phyloP scores from a whole-genome alignment of 2,797 vertebrate species.

The Lacerta viridis region DNA sequence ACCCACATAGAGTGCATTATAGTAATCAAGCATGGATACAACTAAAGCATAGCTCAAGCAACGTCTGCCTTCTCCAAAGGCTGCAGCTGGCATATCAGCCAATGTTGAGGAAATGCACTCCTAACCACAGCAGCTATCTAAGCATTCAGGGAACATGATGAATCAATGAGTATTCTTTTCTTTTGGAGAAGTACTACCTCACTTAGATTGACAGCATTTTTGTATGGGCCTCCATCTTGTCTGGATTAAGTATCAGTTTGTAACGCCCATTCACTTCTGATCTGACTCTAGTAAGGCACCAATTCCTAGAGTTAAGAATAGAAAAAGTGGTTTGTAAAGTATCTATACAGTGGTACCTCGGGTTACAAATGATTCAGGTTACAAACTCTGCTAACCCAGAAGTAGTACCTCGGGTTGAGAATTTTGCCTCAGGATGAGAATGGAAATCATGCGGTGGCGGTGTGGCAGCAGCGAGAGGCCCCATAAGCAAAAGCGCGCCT shows the following conservation, averaged over 20 bases:
- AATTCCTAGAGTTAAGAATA: not conserved
- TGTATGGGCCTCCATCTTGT: not conserved
- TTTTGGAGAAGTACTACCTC: not conserved
- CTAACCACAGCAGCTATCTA: not conserved
- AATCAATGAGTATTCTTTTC: not conserved
- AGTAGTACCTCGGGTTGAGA: too few relatives aligned
- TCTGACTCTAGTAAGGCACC: not conserved
- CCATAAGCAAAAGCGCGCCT: too few relatives aligned
- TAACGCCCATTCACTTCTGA: not conserved
- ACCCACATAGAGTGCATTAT: not conserved
- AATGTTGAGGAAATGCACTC: not conserved
- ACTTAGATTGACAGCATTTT: not conserved
- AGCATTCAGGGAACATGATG: not conserved
- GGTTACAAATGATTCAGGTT: too few relatives aligned
- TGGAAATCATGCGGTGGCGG: too few relatives aligned
- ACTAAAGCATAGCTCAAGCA: not conserved
- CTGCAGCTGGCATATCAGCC: not conserved
- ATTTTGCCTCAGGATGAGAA: too few relatives aligned
- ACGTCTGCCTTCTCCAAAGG: not conserved
- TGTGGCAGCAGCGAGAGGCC: too few relatives aligned
- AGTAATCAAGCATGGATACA: not conserved
- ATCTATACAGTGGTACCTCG: not conserved
- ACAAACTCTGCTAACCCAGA: too few relatives aligned
- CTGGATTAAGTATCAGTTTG: not conserved
- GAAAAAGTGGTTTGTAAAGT: not conserved